Base-by-base conservation (phyloP, 1,140 invertebrate species). In the Ostrea denselamellosa region DNA sequence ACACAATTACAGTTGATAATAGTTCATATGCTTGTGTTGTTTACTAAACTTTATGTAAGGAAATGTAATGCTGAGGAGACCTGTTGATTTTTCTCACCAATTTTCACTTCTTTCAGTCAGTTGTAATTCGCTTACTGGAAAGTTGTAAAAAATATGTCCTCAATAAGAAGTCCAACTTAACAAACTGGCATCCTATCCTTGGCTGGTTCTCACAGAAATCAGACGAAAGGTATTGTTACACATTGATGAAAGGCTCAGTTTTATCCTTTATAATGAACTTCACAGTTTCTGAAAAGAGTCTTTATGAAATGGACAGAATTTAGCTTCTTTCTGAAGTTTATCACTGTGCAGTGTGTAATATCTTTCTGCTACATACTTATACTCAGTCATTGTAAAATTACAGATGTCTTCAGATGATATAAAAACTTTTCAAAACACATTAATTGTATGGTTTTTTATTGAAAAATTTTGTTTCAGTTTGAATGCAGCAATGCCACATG, bases 151-250 rank as follows among this genome's bases (percentile, higher is more conserved):
- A 97, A 91, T 98, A 98, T 93, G 97, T 98, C 10, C 96, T 97
- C 8, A 97, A 96, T 85, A 98, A 98, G 94, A 97, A 97, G 92
- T 97, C 97, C 25, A 98, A 97, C 93, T 96, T 98, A 53, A 98
- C 98, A 62, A 98, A 99, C 94, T 99, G 98, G 98, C 98, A 99
- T 96, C 98, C 98, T 22, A 96, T 99, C 52, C 95, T 99, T 9
- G 98, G 98, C n/a, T 99, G 98, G 98, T 98, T 98, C 95, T 97
- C 97, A 12, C 98, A 98, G 91, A 96, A 96, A 12, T 96, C 97
- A 77, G 98, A 99, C 93, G 94, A 94, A 85, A 95, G 95, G 95
- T 95, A 85, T 87, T 90, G 34, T 44, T 5, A 44, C 34, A 44
- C 5, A 44, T 44, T 44, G 34, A 2, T 44, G 5, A 44, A 44